Conservation (phyloP, 92 coral and sea anemone genomes). For the Siderastrea siderea region DNA sequence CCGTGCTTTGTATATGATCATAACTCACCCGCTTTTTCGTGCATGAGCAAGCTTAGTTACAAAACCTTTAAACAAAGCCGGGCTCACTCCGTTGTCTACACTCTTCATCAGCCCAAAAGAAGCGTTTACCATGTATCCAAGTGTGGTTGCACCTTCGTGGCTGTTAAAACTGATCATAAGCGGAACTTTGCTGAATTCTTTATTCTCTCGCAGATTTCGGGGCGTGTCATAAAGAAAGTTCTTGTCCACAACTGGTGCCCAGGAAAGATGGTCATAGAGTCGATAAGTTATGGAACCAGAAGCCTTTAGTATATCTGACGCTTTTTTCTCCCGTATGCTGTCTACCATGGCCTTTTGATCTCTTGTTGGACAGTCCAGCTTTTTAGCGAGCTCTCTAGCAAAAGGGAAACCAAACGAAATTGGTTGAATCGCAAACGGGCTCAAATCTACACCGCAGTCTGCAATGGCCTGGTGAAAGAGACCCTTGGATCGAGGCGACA, state of each 20-base stretch:
- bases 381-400: slow-evolving; percentile 4
- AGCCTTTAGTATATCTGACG: slow-evolving; percentile 15
- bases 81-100: neutral
- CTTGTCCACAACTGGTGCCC: too few species aligned
- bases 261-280: slow-evolving; percentile 11
- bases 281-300: slow-evolving; percentile 11
- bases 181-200: slow-evolving; percentile 32
- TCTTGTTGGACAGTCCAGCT: slow-evolving; percentile 8
- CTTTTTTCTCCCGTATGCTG: slow-evolving; percentile 33
- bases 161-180: too few species aligned
- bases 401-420: slow-evolving; percentile 16
- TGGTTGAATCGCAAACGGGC: slow-evolving; percentile 33
- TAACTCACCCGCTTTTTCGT: neutral
- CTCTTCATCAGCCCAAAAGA: slow-evolving; percentile 10
- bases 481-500: too few species aligned
- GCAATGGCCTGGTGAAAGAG: too few species aligned
- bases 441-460: too few species aligned
- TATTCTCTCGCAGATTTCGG: slow-evolving; percentile 9
- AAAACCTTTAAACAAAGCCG: neutral
- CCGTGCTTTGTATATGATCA: too few species aligned
- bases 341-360: slow-evolving; percentile 4
- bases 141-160: too few species aligned
- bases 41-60: neutral
- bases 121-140: too few species aligned
- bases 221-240: too few species aligned